Evolutionary conservation across 92 coral and sea anemone species (phyloP), one percentile per base, ranked within the genome.

Genomic region (Isaurus tuberculatus): DNA sequence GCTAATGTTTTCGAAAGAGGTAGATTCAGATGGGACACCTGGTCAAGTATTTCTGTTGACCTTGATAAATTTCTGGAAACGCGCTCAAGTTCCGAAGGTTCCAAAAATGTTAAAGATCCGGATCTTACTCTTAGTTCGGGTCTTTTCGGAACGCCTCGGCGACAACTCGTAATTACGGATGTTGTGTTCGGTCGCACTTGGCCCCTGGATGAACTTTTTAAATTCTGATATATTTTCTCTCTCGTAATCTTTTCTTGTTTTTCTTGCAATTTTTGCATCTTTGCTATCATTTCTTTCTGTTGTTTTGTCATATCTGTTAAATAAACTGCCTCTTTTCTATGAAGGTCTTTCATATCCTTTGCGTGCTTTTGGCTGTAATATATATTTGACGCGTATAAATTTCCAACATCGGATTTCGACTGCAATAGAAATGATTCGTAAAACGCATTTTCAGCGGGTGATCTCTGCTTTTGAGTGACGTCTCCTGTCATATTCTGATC

Each of bases 401-500:
- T 95, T 64, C 88, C 98, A 51, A 95, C 87, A 15, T 92, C 98
- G 31, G 98, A 94, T 33, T 95, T 92, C 17, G 98, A 95, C 78
- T 95, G 98, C 55, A 95, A 85, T 1, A 95, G 88, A 55, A 94
- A 95, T 23, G 98, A 95, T 75, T 95, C 98, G 87, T 88, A 95
- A 65, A 95, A 95, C 3, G 98, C 97, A 80, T 95, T 88, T 79
- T 95, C 98, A 23, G 84, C 88, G 17, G 98, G 98, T 25, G 98
- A 89, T 20, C 98, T 95, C 26, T 89, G 88, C 22, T 72, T 87
- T 42, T 93, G 93, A 22, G 97, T 93, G 84, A 91, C 87, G 81
- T 93, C 94, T 14, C 79, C 74, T 48, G 43, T 64, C 49, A 78
- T 7, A 22, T 84, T 80, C 16, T 81, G 67, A 43, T 88, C 87